phyloP scores from a whole-genome alignment of 1,140 invertebrate species.

The Brachionus paranguensis region DNA sequence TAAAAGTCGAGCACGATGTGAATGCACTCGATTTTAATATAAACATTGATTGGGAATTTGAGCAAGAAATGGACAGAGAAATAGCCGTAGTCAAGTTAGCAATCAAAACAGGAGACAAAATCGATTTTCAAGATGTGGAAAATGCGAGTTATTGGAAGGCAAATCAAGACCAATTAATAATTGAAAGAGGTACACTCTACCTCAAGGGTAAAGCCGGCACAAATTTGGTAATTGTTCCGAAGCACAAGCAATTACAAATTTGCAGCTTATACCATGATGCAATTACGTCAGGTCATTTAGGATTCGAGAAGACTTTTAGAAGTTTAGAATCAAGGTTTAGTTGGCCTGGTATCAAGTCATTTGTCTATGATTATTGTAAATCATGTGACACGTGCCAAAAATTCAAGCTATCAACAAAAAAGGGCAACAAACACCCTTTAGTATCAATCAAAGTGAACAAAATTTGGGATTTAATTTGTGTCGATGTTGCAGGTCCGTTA shows the following conservation, averaged over 20 bases:
- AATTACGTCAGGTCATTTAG: neutral
- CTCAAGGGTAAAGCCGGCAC: neutral
- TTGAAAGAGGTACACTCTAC: neutral
- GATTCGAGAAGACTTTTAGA: conserved; percentile 15
- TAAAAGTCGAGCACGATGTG: neutral
- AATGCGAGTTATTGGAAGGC: neutral
- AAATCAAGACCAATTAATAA: neutral
- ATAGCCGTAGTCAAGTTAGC: neutral
- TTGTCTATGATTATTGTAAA: neutral
- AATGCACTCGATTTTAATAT: neutral
- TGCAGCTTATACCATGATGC: neutral
- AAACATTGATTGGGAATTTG: neutral
- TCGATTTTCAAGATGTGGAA: neutral
- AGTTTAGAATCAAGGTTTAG: neutral
- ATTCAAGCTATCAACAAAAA: conserved; percentile 5
- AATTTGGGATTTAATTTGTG: neutral
- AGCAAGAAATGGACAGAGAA: neutral
- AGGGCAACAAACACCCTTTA: neutral
- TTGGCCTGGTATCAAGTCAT: neutral
- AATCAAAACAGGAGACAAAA: neutral
- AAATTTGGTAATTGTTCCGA: conserved; percentile 6
- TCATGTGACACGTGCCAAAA: neutral
- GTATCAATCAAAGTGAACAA: conserved; percentile 17
- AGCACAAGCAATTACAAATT: neutral
- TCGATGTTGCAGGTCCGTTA: conserved; percentile 25